These are phyloP conservation scores for Ptychoptera albimana DNA, from an alignment of 2,888 invertebrate species.

Conservation along the genomic window DNA sequence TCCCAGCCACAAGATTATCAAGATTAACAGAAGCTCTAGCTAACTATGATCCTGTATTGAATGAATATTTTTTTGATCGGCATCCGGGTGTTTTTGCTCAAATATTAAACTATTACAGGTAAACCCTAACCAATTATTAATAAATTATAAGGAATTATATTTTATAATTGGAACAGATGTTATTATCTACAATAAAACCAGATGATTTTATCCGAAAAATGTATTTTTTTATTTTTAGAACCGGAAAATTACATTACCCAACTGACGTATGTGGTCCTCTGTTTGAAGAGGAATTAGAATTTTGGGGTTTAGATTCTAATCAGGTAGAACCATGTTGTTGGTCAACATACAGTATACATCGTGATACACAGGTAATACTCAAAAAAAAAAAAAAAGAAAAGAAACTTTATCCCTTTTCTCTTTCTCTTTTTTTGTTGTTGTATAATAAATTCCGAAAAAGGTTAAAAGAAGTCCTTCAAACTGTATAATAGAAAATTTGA, in stretches of 20 bases:
- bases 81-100: slow-evolving; percentile 86
- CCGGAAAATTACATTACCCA: slow-evolving; percentile 88
- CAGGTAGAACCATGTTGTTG: slow-evolving; percentile 98
- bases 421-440: too few relatives aligned
- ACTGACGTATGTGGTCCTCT: slow-evolving; percentile 95
- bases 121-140: slow-evolving; percentile 13
- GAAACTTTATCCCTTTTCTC: too few relatives aligned
- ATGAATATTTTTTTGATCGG: slow-evolving; percentile 77
- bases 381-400: too few relatives aligned
- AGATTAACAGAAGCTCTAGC: slow-evolving; percentile 70
- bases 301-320: slow-evolving; percentile 93
- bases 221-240: slow-evolving; percentile 36
- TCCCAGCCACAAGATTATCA: slow-evolving; percentile 72
- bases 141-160: background rate
- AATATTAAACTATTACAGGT: slow-evolving; percentile 75
- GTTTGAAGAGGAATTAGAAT: slow-evolving; percentile 91
- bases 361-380: slow-evolving; percentile 55
- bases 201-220: too few relatives aligned
- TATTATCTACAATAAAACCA: background rate
- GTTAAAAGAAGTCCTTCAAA: too few relatives aligned
- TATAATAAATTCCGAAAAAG: too few relatives aligned
- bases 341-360: slow-evolving; percentile 87
- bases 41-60: slow-evolving; percentile 77
- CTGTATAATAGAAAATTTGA: too few relatives aligned
- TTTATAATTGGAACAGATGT: slow-evolving; percentile 1